Conservation (phyloP, 2,113 vertebrate genomes). For the Tachuris rubrigastra region DNA sequence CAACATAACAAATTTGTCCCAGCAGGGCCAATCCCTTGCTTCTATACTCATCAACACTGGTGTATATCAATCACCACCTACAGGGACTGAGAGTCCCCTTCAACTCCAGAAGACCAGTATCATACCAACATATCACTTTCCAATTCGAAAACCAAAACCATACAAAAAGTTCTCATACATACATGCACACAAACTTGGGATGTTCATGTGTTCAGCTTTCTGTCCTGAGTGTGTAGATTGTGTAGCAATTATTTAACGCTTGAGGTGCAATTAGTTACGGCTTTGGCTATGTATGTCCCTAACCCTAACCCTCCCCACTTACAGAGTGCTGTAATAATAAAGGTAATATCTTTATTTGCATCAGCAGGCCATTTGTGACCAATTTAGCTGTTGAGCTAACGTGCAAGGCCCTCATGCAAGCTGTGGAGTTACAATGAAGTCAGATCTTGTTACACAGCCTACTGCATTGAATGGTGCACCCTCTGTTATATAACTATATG, state of each 20-base stretch:
- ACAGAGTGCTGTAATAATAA: neutral
- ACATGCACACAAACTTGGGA: neutral
- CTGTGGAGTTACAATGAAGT: conserved; percentile 15
- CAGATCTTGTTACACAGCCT: neutral
- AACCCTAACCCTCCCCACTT: neutral
- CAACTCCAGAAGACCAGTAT: neutral
- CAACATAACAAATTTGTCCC: neutral
- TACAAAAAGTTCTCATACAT: neutral
- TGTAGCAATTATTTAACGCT: neutral
- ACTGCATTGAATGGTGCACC: neutral
- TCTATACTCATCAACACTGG: neutral
- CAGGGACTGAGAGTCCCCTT: neutral
- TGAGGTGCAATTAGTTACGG: neutral
- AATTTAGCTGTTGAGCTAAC: conserved; percentile 50
- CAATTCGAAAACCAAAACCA: neutral
- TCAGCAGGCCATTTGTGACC: conserved; percentile 18
- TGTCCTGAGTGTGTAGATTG: neutral
- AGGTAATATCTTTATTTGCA: conserved; percentile 10
- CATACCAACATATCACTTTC: neutral
- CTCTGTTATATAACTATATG: neutral
- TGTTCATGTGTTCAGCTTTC: neutral
- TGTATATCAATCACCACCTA: neutral
- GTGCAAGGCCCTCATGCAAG: conserved; percentile 11
- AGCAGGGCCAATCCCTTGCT: neutral
- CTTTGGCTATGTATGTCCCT: neutral